phyloP scores from a whole-genome alignment of 1,140 invertebrate species.

The Cardiocondyla obscurior region DNA sequence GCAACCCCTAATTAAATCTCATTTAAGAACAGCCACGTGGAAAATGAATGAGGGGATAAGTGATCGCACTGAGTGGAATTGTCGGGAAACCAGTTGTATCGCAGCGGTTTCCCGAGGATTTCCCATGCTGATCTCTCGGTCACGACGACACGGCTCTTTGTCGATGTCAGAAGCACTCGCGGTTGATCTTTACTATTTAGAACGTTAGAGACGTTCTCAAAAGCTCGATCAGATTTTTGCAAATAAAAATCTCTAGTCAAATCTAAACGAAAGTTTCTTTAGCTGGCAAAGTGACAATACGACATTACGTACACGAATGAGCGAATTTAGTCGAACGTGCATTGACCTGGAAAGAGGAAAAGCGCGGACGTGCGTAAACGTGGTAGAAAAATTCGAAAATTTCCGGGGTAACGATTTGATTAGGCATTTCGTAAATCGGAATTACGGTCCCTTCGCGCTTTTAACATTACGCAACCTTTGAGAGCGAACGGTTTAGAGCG shows the following conservation, averaged over 20 bases:
- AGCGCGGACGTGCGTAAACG: background rate
- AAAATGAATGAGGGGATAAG: conserved; percentile 67
- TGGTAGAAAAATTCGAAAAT: conserved; percentile 16
- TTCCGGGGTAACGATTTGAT: conserved; percentile 1
- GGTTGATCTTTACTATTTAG: background rate
- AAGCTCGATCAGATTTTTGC: conserved; percentile 11
- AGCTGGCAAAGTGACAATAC: background rate
- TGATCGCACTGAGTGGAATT: conserved; percentile 52
- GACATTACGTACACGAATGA: conserved; percentile 10
- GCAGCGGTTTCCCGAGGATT: conserved; percentile 39
- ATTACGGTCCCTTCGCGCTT: background rate
- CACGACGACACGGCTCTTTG: background rate
- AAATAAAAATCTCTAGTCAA: background rate
- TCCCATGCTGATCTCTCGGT: conserved; percentile 20
- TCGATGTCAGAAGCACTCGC: background rate
- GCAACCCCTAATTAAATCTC: conserved; percentile 60
- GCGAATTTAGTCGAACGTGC: conserved; percentile 9
- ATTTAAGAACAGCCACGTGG: conserved; percentile 61
- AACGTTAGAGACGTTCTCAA: background rate
- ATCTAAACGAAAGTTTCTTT: conserved; percentile 25
- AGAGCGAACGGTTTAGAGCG: too few species aligned
- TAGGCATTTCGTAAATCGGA: conserved; percentile 7
- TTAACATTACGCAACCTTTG: background rate
- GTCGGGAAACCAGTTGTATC: conserved; percentile 47
- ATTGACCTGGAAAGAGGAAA: conserved; percentile 6